These are phyloP conservation scores for Helarctos malayanus DNA, from an alignment of 2,797 vertebrate species.

Conservation along the genomic window DNA sequence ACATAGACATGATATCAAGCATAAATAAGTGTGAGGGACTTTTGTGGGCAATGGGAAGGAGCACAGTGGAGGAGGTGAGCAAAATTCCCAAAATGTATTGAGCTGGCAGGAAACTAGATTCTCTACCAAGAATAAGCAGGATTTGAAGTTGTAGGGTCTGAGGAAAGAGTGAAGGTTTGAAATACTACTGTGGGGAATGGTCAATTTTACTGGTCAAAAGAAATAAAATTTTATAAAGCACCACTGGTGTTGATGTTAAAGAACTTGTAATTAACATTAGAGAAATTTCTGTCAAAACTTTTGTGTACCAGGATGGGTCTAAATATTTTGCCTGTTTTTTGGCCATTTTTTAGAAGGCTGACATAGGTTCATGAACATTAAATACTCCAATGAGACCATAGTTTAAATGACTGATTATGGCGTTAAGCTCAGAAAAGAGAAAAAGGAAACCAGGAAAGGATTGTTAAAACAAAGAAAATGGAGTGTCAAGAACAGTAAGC, in stretches of 20 bases:
- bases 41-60: not conserved
- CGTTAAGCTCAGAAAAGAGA: not conserved
- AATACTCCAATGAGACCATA: not conserved
- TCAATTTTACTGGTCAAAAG: not conserved
- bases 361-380: not conserved
- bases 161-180: not conserved
- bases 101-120: not conserved
- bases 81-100: not conserved
- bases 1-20: not conserved
- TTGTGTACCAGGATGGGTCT: not conserved
- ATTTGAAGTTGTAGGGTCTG: not conserved
- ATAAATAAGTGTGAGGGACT: not conserved
- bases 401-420: not conserved
- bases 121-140: not conserved
- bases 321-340: not conserved
- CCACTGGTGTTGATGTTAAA: not conserved
- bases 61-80: not conserved
- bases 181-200: not conserved
- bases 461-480: not conserved
- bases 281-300: not conserved
- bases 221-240: not conserved
- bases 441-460: not conserved
- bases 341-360: not conserved
- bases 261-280: not conserved
- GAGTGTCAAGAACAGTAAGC: not conserved